Base-by-base conservation (phyloP, 2,797 vertebrate species). In the Rhinichthys osculus region DNA sequence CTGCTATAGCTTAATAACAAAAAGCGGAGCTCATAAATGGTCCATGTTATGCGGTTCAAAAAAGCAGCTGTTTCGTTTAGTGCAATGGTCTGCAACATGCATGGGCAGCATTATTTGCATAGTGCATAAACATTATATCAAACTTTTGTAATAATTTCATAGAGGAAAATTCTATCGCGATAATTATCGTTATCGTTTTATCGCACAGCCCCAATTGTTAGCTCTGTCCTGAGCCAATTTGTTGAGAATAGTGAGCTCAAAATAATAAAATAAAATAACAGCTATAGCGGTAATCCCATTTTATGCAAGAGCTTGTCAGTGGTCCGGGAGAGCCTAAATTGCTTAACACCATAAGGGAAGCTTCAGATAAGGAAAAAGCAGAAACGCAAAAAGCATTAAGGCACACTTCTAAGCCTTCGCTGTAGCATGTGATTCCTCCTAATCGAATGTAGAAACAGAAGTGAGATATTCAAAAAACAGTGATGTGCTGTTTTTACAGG, bases 391-490 rank as follows among this genome's bases (percentile, higher is more conserved):
- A 81, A 84, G 54, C 40, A 54, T 79, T 74, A 35, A 7, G 80
- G 85, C 77, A 84, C 78, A 86, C 62, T 64, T 87, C 77, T 78
- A 72, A 59, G 33, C 19, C 72, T 74, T n/a, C 52, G 85, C 59
- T 66, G 27, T 35, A 78, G 27, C 89, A 89, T 67, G 88, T 90
- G 89, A 90, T 76, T 73, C 66, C 42, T 67, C 64, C 78, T 59
- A 64, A 85, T 74, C 59, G 52, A 44, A 86, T 5, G 59, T 17
- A 79, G 81, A 89, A 89, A 85, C 87, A 85, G 87, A 90, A 90
- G 87, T 88, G 83, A 87, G 69, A 87, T 21, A 17, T 81, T 78
- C 21, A 76, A 90, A 88, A 71, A 73, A 81, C 62, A 78, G 69
- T 74, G 67, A 30, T 81, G 79, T 77, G 38, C 50, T 38, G 73